Evolutionary conservation across 2,888 invertebrate species (phyloP).

Genomic region (Heteromyza rotundicornis): DNA sequence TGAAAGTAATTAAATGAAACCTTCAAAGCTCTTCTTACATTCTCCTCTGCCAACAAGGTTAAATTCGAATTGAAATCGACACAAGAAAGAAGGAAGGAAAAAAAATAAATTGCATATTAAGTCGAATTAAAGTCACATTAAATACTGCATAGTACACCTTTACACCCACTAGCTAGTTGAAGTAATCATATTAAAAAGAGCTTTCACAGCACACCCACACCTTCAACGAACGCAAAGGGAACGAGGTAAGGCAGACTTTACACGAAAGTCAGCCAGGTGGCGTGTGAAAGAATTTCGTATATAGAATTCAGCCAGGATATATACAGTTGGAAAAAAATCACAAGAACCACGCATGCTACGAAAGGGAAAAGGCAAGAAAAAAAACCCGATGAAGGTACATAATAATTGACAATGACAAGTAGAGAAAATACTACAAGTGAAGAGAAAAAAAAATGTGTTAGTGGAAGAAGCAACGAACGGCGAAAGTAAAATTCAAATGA

Average conservation of each 20-base stretch:
- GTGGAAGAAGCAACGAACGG: background rate
- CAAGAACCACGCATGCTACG: background rate
- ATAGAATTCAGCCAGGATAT: no score
- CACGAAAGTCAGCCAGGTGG: no score
- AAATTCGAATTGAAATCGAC: no score
- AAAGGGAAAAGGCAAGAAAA: slow-evolving; percentile 9
- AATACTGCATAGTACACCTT: background rate
- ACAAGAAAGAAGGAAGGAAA: no score
- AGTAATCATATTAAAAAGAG: background rate
- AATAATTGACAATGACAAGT: slow-evolving; percentile 19
- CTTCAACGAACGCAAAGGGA: background rate
- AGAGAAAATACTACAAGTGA: background rate
- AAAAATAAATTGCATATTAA: no score
- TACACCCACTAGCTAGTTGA: background rate
- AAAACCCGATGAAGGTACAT: background rate
- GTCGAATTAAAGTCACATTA: no score
- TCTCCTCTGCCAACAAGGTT: no score
- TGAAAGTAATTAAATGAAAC: no score
- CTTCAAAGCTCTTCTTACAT: no score
- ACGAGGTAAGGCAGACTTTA: no score
- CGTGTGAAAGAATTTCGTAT: background rate
- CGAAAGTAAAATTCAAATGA: background rate
- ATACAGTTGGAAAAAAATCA: background rate
- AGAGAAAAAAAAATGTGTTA: background rate
- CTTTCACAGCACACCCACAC: slow-evolving; percentile 2